Percentiles rank a stretch among this genome's conserved stretches.
These are phyloP conservation scores for Grammomys surdaster DNA, from an alignment of 2,113 vertebrate species.

Conservation along the genomic window DNA sequence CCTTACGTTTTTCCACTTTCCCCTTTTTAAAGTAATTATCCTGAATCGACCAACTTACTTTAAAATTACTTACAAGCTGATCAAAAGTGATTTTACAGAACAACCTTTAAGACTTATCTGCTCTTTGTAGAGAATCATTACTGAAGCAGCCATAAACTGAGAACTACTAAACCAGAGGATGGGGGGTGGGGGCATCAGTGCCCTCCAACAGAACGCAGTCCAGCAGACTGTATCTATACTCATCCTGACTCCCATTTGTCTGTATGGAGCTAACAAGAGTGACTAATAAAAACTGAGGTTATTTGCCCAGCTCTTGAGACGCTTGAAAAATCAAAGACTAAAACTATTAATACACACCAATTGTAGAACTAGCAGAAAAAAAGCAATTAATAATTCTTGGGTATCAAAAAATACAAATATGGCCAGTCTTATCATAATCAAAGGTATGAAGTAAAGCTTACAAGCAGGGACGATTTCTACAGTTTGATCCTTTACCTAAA, in stretches of 20 bases:
- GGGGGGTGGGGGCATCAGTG: neutral
- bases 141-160: neutral
- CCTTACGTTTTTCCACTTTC: neutral
- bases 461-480: neutral
- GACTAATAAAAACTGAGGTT: neutral
- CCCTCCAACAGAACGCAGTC: neutral
- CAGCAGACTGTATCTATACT: neutral
- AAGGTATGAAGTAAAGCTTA: conserved; percentile 13
- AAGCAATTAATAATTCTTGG: neutral
- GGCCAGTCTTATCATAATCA: neutral
- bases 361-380: neutral
- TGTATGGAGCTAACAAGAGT: neutral
- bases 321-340: neutral
- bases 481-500: conserved; percentile 1
- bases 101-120: neutral
- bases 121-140: conserved; percentile 24
- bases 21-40: neutral
- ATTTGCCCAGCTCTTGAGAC: neutral
- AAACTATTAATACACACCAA: neutral
- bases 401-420: neutral
- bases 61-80: neutral
- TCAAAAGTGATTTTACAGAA: neutral
- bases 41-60: neutral
- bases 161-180: neutral
- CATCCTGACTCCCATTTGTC: neutral